phyloP scores from a whole-genome alignment of 2,113 vertebrate species.

The Ranitomeya imitator region DNA sequence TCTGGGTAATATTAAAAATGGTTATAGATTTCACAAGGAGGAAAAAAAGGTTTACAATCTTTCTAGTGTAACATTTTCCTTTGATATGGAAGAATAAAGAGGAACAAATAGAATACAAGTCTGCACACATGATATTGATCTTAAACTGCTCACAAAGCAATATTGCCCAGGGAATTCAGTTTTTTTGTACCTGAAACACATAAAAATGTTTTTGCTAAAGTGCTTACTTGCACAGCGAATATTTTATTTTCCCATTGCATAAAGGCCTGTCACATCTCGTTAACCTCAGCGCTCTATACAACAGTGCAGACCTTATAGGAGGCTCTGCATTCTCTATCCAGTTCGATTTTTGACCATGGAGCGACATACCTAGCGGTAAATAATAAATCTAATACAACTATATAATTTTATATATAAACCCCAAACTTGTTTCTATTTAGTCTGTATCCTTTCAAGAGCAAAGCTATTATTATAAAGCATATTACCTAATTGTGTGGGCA shows the following conservation, averaged over 20 bases:
- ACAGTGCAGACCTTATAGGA: neutral
- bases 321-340: neutral
- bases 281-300: neutral
- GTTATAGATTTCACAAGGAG: neutral
- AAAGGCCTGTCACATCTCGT: constrained; percentile 41
- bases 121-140: constrained; percentile 16
- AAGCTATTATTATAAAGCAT: too few relatives aligned
- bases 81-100: neutral
- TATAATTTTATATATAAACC: neutral
- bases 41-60: neutral
- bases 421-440: neutral
- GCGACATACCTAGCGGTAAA: neutral
- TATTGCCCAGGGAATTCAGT: constrained; percentile 11
- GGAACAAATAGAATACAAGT: neutral
- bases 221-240: constrained; percentile 27
- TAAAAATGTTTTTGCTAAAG: constrained; percentile 33
- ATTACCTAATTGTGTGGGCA: too few relatives aligned
- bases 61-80: neutral
- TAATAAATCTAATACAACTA: neutral
- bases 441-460: too few relatives aligned
- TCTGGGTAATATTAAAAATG: neutral
- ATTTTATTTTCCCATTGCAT: constrained; percentile 19
- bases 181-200: constrained; percentile 27
- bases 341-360: neutral
- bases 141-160: neutral